Evolutionary conservation across 2,888 invertebrate genomes (phyloP).

Genomic region (Poecilobothrus nobilitatus): DNA sequence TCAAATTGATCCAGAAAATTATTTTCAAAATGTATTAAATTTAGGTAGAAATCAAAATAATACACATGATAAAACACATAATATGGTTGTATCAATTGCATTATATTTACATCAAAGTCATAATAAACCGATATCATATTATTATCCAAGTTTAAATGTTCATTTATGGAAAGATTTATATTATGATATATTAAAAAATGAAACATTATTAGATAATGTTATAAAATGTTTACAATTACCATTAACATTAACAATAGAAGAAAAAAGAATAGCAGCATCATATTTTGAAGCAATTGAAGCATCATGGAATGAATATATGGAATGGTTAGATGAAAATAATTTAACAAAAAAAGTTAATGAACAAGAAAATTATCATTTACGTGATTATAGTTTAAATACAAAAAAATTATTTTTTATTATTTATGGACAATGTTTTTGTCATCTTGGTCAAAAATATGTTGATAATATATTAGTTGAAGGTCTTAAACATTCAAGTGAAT

Average conservation of each 20-base stretch:
- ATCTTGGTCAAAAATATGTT: constrained; percentile 38
- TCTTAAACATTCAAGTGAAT: constrained; percentile 33
- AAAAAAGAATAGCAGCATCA: constrained; percentile 34
- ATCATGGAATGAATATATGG: constrained; percentile 34
- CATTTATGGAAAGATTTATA: constrained; percentile 39
- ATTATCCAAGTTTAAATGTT: constrained; percentile 35
- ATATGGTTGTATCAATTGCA: constrained; percentile 35
- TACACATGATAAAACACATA: constrained; percentile 28
- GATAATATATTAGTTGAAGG: constrained; percentile 39
- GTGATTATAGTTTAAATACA: constrained; percentile 31
- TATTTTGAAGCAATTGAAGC: constrained; percentile 37
- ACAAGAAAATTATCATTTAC: constrained; percentile 35
- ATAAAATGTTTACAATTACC: constrained; percentile 37
- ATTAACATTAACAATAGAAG: constrained; percentile 35
- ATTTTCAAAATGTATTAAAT: constrained; percentile 35
- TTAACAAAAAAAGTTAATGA: constrained; percentile 30
- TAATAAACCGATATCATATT: constrained; percentile 39
- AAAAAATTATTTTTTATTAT: constrained; percentile 36
- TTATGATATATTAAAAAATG: constrained; percentile 25
- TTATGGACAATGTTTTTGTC: constrained; percentile 39
- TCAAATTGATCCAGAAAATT: constrained; percentile 34
- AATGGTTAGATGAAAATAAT: constrained; percentile 28
- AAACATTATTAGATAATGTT: constrained; percentile 31
- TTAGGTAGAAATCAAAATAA: constrained; percentile 31
- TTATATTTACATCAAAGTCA: constrained; percentile 38